A percentile compares a stretch with the other conserved stretches of the same genome.
These are phyloP conservation scores for Piaya cayana DNA, from an alignment of 2,113 vertebrate genomes.

Conservation along the genomic window DNA sequence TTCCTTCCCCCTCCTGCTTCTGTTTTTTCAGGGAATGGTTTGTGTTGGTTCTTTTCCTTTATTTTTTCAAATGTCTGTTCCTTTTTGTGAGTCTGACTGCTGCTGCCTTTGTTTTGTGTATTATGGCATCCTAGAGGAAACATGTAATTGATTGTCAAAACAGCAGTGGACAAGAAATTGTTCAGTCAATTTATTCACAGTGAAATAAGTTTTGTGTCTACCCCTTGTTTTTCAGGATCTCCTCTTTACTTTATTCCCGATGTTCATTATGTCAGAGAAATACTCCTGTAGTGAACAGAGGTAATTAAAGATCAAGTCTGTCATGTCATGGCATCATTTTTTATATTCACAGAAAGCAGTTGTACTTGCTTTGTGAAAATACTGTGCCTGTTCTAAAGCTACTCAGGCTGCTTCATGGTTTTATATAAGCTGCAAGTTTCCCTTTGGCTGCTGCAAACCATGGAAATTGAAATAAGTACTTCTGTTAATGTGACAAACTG, in stretches of 20 bases:
- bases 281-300: background rate
- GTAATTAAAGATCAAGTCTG: conserved; percentile 8
- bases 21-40: background rate
- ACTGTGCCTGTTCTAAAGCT: background rate
- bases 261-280: background rate
- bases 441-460: background rate
- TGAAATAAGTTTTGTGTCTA: background rate
- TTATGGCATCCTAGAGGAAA: background rate
- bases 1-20: background rate
- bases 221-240: background rate
- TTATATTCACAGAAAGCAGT: background rate
- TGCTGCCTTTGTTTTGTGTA: background rate
- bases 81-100: background rate
- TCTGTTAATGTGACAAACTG: background rate
- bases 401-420: background rate
- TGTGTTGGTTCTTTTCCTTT: background rate
- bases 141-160: background rate
- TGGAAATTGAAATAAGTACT: background rate
- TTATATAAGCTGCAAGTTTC: background rate
- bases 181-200: background rate
- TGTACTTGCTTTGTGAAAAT: background rate
- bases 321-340: background rate
- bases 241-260: background rate
- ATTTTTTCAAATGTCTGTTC: background rate
- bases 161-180: background rate